Percentiles rank a stretch among this genome's conserved stretches.
phyloP scores from a whole-genome alignment of 2,888 invertebrate genomes.

The Thumatha senex region DNA sequence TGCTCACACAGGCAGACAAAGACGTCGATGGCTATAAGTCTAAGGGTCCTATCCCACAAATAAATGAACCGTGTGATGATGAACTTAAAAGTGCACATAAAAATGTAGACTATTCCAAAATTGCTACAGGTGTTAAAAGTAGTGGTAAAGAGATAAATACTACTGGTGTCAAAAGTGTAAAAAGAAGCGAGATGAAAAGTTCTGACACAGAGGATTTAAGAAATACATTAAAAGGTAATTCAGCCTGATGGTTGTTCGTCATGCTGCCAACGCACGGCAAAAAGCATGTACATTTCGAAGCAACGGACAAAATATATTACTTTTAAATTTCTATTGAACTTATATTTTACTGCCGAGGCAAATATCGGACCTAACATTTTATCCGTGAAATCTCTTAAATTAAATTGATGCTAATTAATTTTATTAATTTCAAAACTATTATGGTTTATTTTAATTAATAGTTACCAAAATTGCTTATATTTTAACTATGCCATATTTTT shows the following conservation, averaged over 20 bases:
- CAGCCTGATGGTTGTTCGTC: conserved; percentile 75
- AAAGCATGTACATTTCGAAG: conserved; percentile 79
- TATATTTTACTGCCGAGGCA: conserved; percentile 21
- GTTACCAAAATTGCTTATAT: too few species aligned
- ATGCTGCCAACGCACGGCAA: conserved; percentile 67
- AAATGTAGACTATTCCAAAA: conserved; percentile 18
- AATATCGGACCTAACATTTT: conserved; percentile 27
- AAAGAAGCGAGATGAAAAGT: conserved; percentile 30
- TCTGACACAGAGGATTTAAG: conserved; percentile 40
- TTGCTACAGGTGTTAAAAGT: conserved; percentile 16
- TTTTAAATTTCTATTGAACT: conserved; percentile 49
- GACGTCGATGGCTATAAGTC: conserved; percentile 42
- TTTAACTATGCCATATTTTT: too few species aligned
- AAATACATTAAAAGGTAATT: conserved; percentile 39
- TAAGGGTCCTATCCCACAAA: conserved; percentile 61
- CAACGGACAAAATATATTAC: conserved; percentile 71
- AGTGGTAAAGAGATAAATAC: conserved; percentile 23
- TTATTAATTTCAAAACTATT: too few species aligned
- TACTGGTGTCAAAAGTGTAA: conserved; percentile 13
- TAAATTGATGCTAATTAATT: neutral
- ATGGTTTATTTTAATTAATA: too few species aligned
- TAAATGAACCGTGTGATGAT: conserved; percentile 62
- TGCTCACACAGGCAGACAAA: conserved; percentile 66
- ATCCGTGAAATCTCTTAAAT: neutral
- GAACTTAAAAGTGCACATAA: conserved; percentile 26